A percentile compares a stretch with the other conserved stretches of the same genome.
Conservation (phyloP, 2,797 vertebrate species). For the Sebastes variabilis region DNA sequence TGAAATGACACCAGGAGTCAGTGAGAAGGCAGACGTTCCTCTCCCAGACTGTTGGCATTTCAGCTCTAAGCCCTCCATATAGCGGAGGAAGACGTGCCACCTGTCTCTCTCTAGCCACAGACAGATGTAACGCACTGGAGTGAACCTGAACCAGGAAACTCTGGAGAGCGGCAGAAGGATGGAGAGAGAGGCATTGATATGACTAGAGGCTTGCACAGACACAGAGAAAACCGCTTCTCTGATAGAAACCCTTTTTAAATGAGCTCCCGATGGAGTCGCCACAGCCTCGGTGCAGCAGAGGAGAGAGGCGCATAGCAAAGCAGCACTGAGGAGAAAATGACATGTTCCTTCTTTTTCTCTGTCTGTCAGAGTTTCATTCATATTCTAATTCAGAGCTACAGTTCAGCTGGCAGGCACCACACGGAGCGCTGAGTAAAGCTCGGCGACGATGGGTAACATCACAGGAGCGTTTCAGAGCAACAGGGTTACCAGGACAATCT, state of each 20-base stretch:
- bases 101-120: slow-evolving; percentile 60
- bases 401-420: slow-evolving; percentile 43
- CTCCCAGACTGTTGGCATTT: slow-evolving; percentile 58
- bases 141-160: no score
- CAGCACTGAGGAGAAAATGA: slow-evolving; percentile 35
- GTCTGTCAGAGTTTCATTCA: slow-evolving; percentile 59
- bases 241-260: slow-evolving; percentile 56
- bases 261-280: slow-evolving; percentile 56
- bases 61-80: slow-evolving; percentile 41
- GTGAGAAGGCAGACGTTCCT: slow-evolving; percentile 27
- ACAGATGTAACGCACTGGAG: slow-evolving; percentile 45
- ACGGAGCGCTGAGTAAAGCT: slow-evolving; percentile 25
- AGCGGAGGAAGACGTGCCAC: slow-evolving; percentile 40
- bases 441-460: slow-evolving; percentile 25
- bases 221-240: slow-evolving; percentile 19
- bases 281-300: slow-evolving; percentile 25
- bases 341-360: slow-evolving; percentile 37
- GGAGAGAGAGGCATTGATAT: slow-evolving; percentile 4
- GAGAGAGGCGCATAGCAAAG: slow-evolving; percentile 1
- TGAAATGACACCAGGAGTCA: slow-evolving; percentile 59
- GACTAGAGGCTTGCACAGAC: slow-evolving; percentile 40
- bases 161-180: slow-evolving; percentile 9
- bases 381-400: slow-evolving; percentile 51
- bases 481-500: slow-evolving; percentile 41
- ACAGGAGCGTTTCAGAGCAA: slow-evolving; percentile 41